These are phyloP conservation scores for Limonius californicus DNA, from an alignment of 1,140 invertebrate genomes.

Conservation along the genomic window DNA sequence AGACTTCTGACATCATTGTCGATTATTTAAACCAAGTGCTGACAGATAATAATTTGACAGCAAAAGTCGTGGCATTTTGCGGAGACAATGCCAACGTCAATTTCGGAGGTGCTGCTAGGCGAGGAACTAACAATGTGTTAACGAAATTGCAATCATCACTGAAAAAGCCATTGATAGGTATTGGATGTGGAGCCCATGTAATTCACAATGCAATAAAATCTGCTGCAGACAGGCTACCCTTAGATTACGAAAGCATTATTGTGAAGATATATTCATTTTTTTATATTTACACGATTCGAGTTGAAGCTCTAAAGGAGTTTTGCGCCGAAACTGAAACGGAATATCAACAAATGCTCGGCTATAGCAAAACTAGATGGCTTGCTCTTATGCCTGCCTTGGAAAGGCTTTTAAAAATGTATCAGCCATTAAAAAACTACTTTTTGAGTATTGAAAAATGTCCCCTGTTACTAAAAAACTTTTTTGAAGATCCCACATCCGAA, in stretches of 20 bases:
- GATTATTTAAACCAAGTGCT: conserved; percentile 25
- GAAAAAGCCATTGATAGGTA: conserved; percentile 20
- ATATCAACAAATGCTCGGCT: conserved; percentile 35
- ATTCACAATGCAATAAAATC: conserved; percentile 31
- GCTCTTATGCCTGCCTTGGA: conserved; percentile 30
- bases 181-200: conserved; percentile 19
- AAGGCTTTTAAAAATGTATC: conserved; percentile 34
- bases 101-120: conserved; percentile 22
- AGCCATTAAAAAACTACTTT: conserved; percentile 33
- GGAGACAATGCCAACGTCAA: conserved; percentile 27
- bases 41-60: conserved; percentile 24
- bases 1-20: conserved; percentile 25
- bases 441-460: conserved; percentile 36
- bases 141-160: conserved; percentile 17
- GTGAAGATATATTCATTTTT: conserved; percentile 34
- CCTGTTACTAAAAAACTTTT: conserved; percentile 21
- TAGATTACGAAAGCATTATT: conserved; percentile 38
- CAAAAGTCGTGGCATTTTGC: conserved; percentile 31
- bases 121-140: conserved; percentile 20
- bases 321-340: conserved; percentile 27
- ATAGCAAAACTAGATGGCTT: conserved; percentile 29
- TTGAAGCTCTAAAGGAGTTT: conserved; percentile 16
- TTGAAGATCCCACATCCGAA: conserved; percentile 21
- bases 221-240: conserved; percentile 33
- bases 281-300: conserved; percentile 4